Conservation (phyloP, 2,797 vertebrate genomes). For the Danio aesculapii region DNA sequence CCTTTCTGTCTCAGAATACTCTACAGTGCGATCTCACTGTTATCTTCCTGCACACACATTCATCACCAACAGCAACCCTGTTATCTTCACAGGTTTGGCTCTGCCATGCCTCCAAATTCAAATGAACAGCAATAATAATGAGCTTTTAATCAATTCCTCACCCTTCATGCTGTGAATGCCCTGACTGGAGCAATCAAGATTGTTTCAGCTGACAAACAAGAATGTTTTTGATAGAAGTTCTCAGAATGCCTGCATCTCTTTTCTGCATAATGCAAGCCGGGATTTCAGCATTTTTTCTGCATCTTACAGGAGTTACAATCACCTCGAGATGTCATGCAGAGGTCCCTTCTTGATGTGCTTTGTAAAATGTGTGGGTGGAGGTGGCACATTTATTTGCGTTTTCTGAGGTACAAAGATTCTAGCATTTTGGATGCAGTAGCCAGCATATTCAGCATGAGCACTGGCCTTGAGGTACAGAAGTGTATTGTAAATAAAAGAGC, state of each 20-base stretch:
- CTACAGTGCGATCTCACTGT: conserved; percentile 11
- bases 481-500: conserved; percentile 54
- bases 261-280: neutral
- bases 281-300: conserved; percentile 5
- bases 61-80: conserved; percentile 17
- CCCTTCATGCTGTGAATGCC: conserved; percentile 34
- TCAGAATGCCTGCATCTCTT: neutral
- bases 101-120: conserved; percentile 33
- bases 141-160: conserved; percentile 49
- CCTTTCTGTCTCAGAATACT: conserved; percentile 23
- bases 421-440: conserved; percentile 1
- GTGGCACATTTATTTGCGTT: conserved; percentile 21
- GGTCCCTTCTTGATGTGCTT: conserved; percentile 26
- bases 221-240: conserved; percentile 30
- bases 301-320: conserved; percentile 31
- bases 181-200: conserved; percentile 34
- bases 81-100: neutral
- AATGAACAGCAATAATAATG: conserved; percentile 33
- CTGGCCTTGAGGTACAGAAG: conserved; percentile 42
- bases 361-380: conserved; percentile 33
- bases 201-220: conserved; percentile 16
- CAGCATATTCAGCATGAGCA: conserved; percentile 22
- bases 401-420: conserved; percentile 20
- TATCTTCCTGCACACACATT: conserved; percentile 37
- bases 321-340: conserved; percentile 26